phyloP scores from a whole-genome alignment of 2,797 vertebrate species.

The Helicolenus hilgendorfi region DNA sequence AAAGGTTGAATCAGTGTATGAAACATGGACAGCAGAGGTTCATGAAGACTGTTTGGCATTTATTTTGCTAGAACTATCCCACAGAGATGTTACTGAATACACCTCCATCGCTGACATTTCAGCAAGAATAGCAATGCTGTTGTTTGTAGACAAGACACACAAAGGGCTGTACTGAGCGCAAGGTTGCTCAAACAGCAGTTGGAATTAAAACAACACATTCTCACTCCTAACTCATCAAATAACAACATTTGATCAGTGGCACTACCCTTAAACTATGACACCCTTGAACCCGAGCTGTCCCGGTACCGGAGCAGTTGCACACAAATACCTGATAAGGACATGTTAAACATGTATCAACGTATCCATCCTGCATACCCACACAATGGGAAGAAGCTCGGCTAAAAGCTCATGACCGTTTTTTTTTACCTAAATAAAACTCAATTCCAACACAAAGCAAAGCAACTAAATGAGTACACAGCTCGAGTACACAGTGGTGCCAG shows the following conservation, averaged over 20 bases:
- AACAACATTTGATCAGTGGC: not conserved
- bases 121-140: not conserved
- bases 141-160: not conserved
- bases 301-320: no score
- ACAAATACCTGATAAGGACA: no score
- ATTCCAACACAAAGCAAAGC: not conserved
- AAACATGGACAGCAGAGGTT: not conserved
- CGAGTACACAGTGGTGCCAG: not conserved
- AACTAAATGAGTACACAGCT: not conserved
- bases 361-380: no score
- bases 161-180: not conserved
- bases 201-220: not conserved
- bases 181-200: not conserved
- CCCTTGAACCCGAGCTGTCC: no score
- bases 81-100: not conserved
- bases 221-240: not conserved
- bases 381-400: fast-evolving
- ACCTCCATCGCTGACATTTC: slow-evolving; percentile 26
- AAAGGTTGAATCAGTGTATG: not conserved
- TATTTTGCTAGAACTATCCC: not conserved
- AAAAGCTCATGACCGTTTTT: not conserved
- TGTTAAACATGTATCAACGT: no score
- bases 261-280: not conserved
- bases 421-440: not conserved
- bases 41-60: not conserved